Percentiles rank a stretch among this genome's conserved stretches.
phyloP scores from a whole-genome alignment of 2,888 invertebrate genomes.

The Drosophila nigricruria region DNA sequence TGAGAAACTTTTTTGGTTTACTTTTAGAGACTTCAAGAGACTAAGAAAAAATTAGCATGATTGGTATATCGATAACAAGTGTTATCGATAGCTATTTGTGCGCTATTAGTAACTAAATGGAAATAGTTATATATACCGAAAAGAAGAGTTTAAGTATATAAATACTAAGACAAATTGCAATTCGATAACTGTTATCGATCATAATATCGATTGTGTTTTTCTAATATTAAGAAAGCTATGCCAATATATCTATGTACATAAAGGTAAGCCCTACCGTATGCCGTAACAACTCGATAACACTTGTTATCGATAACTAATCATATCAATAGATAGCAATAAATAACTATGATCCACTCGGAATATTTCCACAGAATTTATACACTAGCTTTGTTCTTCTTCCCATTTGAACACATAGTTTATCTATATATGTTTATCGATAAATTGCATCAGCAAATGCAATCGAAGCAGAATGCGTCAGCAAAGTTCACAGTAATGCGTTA shows the following conservation, averaged over 20 bases:
- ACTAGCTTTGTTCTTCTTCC: neutral
- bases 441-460: conserved; percentile 43
- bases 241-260: too few species aligned
- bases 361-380: neutral
- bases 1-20: too few species aligned
- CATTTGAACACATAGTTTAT: neutral
- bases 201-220: too few species aligned
- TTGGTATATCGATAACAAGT: neutral
- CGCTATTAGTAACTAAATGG: neutral
- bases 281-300: neutral
- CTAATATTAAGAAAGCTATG: too few species aligned
- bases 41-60: neutral
- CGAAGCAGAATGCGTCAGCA: conserved; percentile 23
- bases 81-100: neutral
- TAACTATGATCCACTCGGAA: neutral
- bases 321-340: neutral
- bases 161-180: too few species aligned
- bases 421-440: conserved; percentile 38
- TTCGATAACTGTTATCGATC: too few species aligned
- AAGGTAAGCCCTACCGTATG: too few species aligned
- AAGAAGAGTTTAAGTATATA: too few species aligned
- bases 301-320: neutral
- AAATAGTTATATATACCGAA: too few species aligned
- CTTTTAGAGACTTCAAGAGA: neutral
- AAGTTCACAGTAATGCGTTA: conserved; percentile 13